A percentile compares a stretch with the other conserved stretches of the same genome.
These are phyloP conservation scores for Todiramphus saurophagus DNA, from an alignment of 2,113 vertebrate species.

Conservation along the genomic window DNA sequence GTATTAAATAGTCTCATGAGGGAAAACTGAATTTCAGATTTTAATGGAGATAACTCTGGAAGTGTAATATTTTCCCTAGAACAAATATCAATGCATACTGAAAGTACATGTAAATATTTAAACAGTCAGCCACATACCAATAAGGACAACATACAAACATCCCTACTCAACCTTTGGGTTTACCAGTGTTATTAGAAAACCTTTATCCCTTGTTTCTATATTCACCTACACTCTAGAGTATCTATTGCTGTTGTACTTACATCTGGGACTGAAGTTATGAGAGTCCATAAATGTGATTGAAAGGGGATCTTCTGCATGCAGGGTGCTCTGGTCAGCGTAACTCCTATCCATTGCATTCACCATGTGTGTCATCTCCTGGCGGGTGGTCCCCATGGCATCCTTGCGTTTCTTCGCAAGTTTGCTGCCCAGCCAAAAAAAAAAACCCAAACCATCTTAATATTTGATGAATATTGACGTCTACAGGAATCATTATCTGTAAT, in stretches of 20 bases:
- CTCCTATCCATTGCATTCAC: conserved; percentile 98
- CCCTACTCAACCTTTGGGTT: not conserved
- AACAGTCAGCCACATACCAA: not conserved
- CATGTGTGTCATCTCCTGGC: conserved; percentile 99
- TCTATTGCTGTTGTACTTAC: conserved; percentile 80
- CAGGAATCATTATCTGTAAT: not conserved
- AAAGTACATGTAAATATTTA: not conserved
- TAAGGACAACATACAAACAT: not conserved
- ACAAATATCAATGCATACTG: not conserved
- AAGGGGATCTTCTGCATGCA: conserved; percentile 94
- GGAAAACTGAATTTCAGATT: not conserved
- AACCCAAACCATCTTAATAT: conserved; percentile 6
- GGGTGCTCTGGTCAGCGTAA: conserved; percentile 95
- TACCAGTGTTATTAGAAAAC: not conserved
- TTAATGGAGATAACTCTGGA: not conserved
- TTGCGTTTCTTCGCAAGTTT: conserved; percentile 99
- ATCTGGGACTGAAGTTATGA: conserved; percentile 95
- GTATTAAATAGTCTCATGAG: not conserved
- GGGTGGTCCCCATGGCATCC: conserved; percentile 91
- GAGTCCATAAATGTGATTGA: conserved; percentile 98
- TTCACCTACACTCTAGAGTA: not conserved
- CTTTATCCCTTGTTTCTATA: not conserved
- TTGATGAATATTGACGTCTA: not conserved
- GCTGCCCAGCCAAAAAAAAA: conserved; percentile 80
- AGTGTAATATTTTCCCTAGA: not conserved